phyloP scores from a whole-genome alignment of 1,140 invertebrate species.

The Planococcus citri region DNA sequence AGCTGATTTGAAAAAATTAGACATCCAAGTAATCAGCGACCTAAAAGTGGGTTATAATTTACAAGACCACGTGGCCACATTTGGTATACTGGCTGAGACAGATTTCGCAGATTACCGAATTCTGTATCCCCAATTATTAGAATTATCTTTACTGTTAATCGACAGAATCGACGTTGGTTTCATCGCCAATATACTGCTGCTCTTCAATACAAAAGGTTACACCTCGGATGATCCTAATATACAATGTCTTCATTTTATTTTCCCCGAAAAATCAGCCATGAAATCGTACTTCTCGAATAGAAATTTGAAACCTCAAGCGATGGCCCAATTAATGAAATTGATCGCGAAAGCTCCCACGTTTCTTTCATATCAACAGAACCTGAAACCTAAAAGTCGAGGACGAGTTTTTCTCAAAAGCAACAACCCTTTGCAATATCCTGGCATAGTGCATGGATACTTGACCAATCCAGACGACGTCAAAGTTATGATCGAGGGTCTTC shows the following conservation, averaged over 20 bases:
- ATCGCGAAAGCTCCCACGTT: neutral
- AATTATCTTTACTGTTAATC: too few relatives aligned
- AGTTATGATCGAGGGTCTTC: constrained; percentile 32
- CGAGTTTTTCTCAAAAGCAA: constrained; percentile 36
- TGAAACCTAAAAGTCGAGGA: constrained; percentile 40
- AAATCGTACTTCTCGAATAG: too few relatives aligned
- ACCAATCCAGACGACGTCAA: constrained; percentile 36
- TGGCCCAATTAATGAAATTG: neutral
- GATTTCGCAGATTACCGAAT: neutral
- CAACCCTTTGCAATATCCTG: constrained; percentile 47
- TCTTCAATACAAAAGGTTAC: neutral
- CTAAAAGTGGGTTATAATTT: constrained; percentile 64
- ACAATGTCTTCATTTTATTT: neutral
- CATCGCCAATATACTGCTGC: neutral
- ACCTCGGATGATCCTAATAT: neutral
- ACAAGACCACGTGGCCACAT: constrained; percentile 59
- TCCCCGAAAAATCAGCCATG: neutral
- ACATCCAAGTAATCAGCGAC: constrained; percentile 49
- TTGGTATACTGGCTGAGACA: too few relatives aligned
- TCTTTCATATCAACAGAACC: constrained; percentile 37
- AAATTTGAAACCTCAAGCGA: too few relatives aligned
- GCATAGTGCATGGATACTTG: constrained; percentile 51
- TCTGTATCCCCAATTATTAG: too few relatives aligned
- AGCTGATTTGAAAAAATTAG: constrained; percentile 30
- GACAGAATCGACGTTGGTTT: neutral